Evolutionary conservation across 64 coral and sea anemone species (phyloP).

Genomic region (Stylophora pistillata): DNA sequence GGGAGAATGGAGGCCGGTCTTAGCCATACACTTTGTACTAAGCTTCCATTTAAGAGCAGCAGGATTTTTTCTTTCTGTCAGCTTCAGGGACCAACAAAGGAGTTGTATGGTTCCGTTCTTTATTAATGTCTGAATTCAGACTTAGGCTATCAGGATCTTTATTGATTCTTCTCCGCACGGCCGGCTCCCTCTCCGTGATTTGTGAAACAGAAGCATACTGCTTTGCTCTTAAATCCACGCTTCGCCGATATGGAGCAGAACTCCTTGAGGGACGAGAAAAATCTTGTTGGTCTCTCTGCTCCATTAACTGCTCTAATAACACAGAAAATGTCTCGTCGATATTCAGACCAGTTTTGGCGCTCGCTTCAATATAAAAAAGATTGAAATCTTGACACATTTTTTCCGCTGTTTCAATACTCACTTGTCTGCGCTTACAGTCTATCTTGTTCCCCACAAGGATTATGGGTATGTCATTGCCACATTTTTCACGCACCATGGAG

Average conservation of each 20-base stretch:
- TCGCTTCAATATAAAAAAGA: constrained; percentile 81
- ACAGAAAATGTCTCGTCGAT: constrained; percentile 77
- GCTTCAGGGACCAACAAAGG: too few relatives aligned
- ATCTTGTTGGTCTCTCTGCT: background rate
- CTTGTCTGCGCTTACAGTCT: constrained; percentile 22
- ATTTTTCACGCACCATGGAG: constrained; percentile 31
- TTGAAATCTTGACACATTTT: constrained; percentile 26
- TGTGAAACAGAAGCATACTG: background rate
- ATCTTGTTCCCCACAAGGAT: constrained; percentile 89
- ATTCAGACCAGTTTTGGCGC: constrained; percentile 57
- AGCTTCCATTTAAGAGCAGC: too few relatives aligned
- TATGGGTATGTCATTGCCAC: constrained; percentile 46
- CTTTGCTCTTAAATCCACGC: background rate
- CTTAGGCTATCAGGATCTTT: constrained; percentile 14
- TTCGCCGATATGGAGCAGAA: background rate
- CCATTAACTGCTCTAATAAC: constrained; percentile 61
- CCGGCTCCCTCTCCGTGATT: constrained; percentile 2
- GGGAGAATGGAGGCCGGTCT: too few relatives aligned
- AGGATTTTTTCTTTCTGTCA: too few relatives aligned
- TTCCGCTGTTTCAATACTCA: constrained; percentile 30
- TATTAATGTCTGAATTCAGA: background rate
- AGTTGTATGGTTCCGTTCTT: too few relatives aligned
- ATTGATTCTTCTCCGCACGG: background rate
- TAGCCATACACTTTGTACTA: too few relatives aligned
- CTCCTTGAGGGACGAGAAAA: background rate